phyloP scores from a whole-genome alignment of 1,140 invertebrate species.

The Wiebesia pumilae region DNA sequence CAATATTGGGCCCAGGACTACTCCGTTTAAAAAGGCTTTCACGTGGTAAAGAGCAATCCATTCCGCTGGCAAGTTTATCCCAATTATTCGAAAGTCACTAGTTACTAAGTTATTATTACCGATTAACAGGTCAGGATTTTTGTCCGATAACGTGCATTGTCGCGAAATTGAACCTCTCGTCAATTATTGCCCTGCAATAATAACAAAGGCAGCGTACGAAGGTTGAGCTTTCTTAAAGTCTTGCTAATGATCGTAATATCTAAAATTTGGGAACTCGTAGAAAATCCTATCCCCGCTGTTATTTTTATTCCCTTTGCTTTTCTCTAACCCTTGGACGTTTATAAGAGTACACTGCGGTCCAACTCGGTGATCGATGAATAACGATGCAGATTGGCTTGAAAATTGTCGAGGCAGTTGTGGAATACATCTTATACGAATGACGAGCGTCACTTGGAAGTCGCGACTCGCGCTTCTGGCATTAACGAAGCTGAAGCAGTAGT shows the following conservation, averaged over 20 bases:
- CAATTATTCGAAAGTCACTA: no score
- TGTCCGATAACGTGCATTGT: no score
- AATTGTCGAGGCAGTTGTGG: background rate
- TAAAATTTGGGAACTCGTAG: background rate
- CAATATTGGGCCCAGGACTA: no score
- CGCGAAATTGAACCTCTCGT: background rate
- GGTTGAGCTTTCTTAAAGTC: conserved; percentile 22
- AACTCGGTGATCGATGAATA: background rate
- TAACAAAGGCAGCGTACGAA: background rate
- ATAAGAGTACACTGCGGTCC: background rate
- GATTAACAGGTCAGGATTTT: no score
- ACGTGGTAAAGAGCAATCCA: no score
- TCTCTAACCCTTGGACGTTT: background rate
- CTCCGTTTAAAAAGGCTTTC: no score
- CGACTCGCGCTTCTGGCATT: background rate
- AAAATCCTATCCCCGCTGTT: background rate
- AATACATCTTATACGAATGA: background rate
- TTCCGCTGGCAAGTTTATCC: no score
- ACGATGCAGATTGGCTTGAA: background rate
- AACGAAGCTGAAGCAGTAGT: no score
- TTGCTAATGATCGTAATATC: conserved; percentile 37
- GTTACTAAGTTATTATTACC: no score
- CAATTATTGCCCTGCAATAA: background rate
- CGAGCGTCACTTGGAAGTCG: background rate
- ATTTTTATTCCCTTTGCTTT: background rate